Percentiles rank a stretch among this genome's conserved stretches.
phyloP scores from a whole-genome alignment of 2,113 vertebrate species.

The Cepphus grylle region DNA sequence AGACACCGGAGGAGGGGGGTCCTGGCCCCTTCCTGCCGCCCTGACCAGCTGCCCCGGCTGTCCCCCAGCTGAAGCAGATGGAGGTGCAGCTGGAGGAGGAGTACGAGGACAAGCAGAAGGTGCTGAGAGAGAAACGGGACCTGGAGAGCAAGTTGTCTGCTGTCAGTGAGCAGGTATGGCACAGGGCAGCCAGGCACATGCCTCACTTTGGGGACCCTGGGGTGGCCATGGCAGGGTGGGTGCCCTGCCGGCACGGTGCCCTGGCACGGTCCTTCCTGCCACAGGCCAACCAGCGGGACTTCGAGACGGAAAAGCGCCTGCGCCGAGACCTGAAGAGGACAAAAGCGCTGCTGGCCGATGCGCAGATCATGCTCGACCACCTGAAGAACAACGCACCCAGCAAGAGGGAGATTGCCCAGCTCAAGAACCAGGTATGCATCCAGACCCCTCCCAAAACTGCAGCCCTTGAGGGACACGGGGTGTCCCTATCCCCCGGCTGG shows the following conservation, averaged over 20 bases:
- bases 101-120: conserved; percentile 96
- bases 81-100: conserved; percentile 96
- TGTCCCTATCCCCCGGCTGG: not conserved
- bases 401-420: conserved; percentile 95
- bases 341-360: conserved; percentile 90
- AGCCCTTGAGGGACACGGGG: not conserved
- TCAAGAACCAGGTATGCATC: conserved; percentile 89
- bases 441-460: not conserved
- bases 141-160: conserved; percentile 86
- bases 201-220: not conserved
- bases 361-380: conserved; percentile 98
- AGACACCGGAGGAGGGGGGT: not conserved
- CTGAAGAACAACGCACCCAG: conserved; percentile 96
- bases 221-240: not conserved
- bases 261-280: not conserved
- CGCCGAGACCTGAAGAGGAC: conserved; percentile 95
- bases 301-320: conserved; percentile 90
- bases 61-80: conserved; percentile 89
- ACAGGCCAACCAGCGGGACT: conserved; percentile 87
- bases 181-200: not conserved
- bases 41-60: not conserved
- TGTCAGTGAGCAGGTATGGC: conserved; percentile 85
- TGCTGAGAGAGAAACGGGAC: conserved; percentile 90
- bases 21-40: fast-evolving
- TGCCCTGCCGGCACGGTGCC: fast-evolving